Evolutionary conservation across 2,797 vertebrate genomes (phyloP).

Genomic region (Eulemur mongoz): DNA sequence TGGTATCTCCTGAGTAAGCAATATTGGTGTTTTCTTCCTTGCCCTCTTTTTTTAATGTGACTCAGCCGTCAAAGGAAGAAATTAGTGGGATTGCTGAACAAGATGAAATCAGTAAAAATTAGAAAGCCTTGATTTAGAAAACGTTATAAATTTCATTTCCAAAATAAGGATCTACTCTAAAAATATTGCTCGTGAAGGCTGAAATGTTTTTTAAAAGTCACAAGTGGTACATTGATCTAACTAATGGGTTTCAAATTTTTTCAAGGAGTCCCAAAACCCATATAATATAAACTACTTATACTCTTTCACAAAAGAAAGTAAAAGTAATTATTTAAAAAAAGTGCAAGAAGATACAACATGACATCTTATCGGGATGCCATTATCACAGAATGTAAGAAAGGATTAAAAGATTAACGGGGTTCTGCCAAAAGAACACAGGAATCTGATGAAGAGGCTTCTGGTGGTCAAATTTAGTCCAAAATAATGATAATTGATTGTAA

Average conservation of each 20-base stretch:
- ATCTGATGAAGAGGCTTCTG: not conserved
- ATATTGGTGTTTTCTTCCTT: not conserved
- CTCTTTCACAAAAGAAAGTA: constrained; percentile 23
- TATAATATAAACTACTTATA: not conserved
- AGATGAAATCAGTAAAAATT: constrained; percentile 40
- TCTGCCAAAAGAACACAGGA: not conserved
- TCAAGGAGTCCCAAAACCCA: constrained; percentile 28
- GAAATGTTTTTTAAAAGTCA: not conserved
- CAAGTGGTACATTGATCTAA: constrained; percentile 14
- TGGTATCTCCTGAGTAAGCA: constrained; percentile 31
- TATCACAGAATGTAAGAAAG: not conserved
- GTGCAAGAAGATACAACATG: not conserved
- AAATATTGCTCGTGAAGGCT: constrained; percentile 49
- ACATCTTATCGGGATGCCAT: not conserved
- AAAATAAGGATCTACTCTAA: constrained; percentile 54
- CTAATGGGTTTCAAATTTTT: constrained; percentile 46
- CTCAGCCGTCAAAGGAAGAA: constrained; percentile 41
- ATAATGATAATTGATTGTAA: not conserved
- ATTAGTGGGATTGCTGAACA: not conserved
- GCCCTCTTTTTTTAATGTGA: not conserved
- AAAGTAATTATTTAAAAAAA: not conserved
- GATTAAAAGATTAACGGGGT: not conserved
- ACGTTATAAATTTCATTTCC: constrained; percentile 47
- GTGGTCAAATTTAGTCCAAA: not conserved
- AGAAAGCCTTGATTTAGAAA: constrained; percentile 55